These are phyloP conservation scores for Drosophila antonietae DNA, from an alignment of 2,888 invertebrate genomes.

Conservation along the genomic window DNA sequence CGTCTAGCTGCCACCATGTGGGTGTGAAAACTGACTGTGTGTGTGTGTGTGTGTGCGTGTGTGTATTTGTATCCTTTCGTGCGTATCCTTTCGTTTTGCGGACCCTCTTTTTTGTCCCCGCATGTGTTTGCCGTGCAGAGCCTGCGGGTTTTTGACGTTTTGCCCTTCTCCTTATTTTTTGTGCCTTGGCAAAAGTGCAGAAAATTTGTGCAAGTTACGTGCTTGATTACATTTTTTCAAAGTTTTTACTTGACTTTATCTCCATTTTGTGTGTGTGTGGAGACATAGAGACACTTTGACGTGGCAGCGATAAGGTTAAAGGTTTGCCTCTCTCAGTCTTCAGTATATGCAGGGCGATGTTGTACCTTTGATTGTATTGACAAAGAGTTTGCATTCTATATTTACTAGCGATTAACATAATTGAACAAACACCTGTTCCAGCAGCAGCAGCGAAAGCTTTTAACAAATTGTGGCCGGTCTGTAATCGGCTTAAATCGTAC, in stretches of 20 bases:
- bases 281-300: slow-evolving; percentile 39
- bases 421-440: slow-evolving; percentile 62
- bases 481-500: slow-evolving; percentile 75
- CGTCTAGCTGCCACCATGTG: slow-evolving; percentile 30
- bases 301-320: slow-evolving; percentile 58
- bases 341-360: background rate
- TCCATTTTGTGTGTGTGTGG: slow-evolving; percentile 7
- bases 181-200: slow-evolving; percentile 73
- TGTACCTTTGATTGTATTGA: background rate
- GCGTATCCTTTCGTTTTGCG: slow-evolving; percentile 42
- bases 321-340: slow-evolving; percentile 6
- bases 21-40: slow-evolving; percentile 1
- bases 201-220: slow-evolving; percentile 79
- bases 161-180: slow-evolving; percentile 15
- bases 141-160: slow-evolving; percentile 60
- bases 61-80: slow-evolving; percentile 29
- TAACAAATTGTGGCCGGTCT: slow-evolving; percentile 66
- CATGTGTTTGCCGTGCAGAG: slow-evolving; percentile 38
- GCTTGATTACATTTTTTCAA: slow-evolving; percentile 77
- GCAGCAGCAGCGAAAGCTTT: slow-evolving; percentile 53
- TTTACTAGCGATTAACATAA: slow-evolving; percentile 61
- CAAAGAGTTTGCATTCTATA: slow-evolving; percentile 9
- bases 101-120: slow-evolving; percentile 17
- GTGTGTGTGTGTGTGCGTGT: background rate
- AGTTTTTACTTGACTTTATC: slow-evolving; percentile 48